These are phyloP conservation scores for Sesamia inferens DNA, from an alignment of 2,888 invertebrate genomes.

Conservation along the genomic window DNA sequence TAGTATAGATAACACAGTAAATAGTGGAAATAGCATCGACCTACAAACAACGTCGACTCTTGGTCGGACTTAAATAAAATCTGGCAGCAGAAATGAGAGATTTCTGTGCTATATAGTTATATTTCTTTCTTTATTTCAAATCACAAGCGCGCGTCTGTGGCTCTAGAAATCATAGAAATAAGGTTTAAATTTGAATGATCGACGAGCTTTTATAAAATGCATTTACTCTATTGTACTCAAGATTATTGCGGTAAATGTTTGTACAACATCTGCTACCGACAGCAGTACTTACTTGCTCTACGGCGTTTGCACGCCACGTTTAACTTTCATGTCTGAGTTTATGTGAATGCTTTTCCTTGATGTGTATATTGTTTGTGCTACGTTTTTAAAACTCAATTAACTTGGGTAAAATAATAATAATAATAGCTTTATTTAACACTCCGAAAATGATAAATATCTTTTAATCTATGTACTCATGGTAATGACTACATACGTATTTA, in stretches of 20 bases:
- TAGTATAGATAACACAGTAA: too few relatives aligned
- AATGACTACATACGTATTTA: too few relatives aligned
- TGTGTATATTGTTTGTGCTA: neutral
- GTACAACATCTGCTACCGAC: conserved; percentile 3
- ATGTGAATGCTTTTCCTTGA: neutral
- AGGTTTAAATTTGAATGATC: conserved; percentile 2
- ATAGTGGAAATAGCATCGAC: too few relatives aligned
- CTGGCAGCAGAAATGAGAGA: too few relatives aligned
- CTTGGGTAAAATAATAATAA: too few relatives aligned
- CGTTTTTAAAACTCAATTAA: neutral
- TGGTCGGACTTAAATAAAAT: too few relatives aligned
- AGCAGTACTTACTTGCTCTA: neutral
- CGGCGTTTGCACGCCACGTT: neutral
- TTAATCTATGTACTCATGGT: too few relatives aligned
- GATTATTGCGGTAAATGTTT: neutral
- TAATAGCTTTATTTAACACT: too few relatives aligned
- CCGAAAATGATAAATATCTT: too few relatives aligned
- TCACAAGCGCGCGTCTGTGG: neutral
- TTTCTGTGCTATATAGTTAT: too few relatives aligned
- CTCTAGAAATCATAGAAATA: conserved; percentile 1
- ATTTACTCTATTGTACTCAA: neutral
- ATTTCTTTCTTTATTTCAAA: neutral
- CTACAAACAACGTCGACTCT: too few relatives aligned
- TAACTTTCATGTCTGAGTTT: neutral
- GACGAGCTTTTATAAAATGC: neutral